A percentile compares a stretch with the other conserved stretches of the same genome.
Conservation (phyloP, 2,797 vertebrate genomes). For the Myotis findleyi region DNA sequence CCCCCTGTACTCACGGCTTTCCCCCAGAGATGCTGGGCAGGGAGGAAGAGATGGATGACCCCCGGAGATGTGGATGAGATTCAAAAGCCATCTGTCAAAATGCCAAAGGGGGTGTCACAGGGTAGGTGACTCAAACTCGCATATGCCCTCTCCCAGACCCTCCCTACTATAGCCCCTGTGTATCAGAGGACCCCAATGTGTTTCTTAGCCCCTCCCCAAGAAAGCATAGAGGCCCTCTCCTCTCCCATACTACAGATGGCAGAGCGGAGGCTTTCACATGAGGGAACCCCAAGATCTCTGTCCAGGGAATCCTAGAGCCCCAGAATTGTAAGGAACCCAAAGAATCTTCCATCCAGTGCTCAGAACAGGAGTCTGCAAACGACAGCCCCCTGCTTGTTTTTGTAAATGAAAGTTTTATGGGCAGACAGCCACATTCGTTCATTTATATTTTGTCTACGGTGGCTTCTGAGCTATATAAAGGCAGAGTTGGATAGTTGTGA, state of each 20-base stretch:
- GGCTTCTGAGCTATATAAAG: not conserved
- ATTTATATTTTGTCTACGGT: not conserved
- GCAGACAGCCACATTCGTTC: not conserved
- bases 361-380: not conserved
- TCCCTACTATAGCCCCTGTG: not conserved
- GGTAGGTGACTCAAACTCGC: not conserved
- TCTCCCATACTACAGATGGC: not conserved
- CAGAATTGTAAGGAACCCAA: not conserved
- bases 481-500: not conserved
- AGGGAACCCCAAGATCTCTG: not conserved
- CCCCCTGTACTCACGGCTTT: conserved; percentile 92
- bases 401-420: conserved; percentile 25
- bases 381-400: not conserved
- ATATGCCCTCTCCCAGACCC: not conserved
- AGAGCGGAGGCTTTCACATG: not conserved
- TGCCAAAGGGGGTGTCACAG: not conserved
- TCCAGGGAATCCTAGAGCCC: not conserved
- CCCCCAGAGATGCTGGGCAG: conserved; percentile 91
- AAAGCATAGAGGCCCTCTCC: not conserved
- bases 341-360: not conserved
- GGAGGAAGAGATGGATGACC: conserved; percentile 89
- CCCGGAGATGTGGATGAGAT: conserved; percentile 93
- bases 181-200: not conserved
- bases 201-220: not conserved
- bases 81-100: conserved; percentile 93